These are phyloP conservation scores for Coluber constrictor DNA, from an alignment of 2,797 vertebrate species.

Conservation along the genomic window DNA sequence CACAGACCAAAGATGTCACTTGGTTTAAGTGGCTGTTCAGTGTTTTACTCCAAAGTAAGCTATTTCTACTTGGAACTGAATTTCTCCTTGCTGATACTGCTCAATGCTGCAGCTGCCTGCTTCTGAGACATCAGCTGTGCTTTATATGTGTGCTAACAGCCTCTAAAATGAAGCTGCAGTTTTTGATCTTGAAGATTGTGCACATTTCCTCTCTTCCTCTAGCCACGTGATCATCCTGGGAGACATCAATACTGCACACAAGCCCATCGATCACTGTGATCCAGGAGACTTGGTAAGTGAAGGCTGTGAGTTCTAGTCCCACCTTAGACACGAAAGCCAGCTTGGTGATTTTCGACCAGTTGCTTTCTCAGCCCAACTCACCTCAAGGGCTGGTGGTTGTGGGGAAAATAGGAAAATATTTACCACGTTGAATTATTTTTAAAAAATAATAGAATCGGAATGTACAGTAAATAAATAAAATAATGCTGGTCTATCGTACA, in stretches of 20 bases:
- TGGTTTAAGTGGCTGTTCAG: neutral
- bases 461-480: neutral
- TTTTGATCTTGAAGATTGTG: neutral
- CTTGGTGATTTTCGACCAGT: neutral
- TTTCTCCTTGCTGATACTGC: neutral
- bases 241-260: constrained; percentile 88
- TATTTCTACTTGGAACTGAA: neutral
- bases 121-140: neutral
- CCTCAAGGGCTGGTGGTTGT: neutral
- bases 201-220: constrained; percentile 27
- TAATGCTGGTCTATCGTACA: neutral
- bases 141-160: neutral
- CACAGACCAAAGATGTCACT: too few species aligned
- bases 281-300: constrained; percentile 78
- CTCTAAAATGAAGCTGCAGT: neutral
- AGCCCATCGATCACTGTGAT: constrained; percentile 85
- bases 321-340: neutral
- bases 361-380: neutral
- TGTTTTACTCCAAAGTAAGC: neutral
- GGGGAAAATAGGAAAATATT: neutral
- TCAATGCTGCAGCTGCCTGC: neutral
- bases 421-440: neutral
- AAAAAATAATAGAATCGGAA: neutral
- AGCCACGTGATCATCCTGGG: constrained; percentile 87
- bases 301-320: neutral